Base-by-base conservation (phyloP, 2,888 invertebrate genomes). In the Hoplodrina blanda region DNA sequence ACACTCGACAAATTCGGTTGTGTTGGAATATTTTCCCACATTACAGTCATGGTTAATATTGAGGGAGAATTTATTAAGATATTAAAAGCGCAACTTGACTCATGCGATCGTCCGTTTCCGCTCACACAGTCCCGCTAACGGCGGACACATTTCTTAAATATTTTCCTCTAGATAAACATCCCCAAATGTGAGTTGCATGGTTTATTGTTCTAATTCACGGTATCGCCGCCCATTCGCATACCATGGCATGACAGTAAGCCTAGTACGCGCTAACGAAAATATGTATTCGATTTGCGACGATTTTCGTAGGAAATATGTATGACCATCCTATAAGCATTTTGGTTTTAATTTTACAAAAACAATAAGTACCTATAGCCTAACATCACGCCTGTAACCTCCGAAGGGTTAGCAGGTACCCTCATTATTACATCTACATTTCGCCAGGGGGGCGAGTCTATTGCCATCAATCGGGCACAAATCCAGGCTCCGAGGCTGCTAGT, bases 51-150 rank as follows among this genome's bases (percentile, higher is more conserved):
- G 81, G 82, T 83, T 83, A 80, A 83, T 80, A 82, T 63, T 81
- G 78, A 77, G 73, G 80, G 77, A 77, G 78, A 83, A 83, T 84
- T 85, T 83, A 83, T 84, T 82, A 80, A 82, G 80, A 84, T 85
- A 83, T 83, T 84, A 81, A 81, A 73, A 72, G 62, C 87, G 88
- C 88, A 91, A 91, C 83, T 85, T 87, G 88, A 90, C 83, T 89
- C 88, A 85, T 81, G 82, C 89, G 91, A 92, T 91, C 88, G 86
- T 66, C 76, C 55, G 74, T 85, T 91, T 93, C 92, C 93, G 92
- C 84, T 90, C 89, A 75, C 89, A 85, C 70, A 65, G 62, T 59
- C 61, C 44, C 54, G 53, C 54, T 46, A 41, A 30, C 52, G 57
- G 41, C 57, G 64, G 69, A 76, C 69, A 72, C 69, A 79, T 71